Conservation (phyloP, 2,888 invertebrate species). For the Lithophane leautieri region DNA sequence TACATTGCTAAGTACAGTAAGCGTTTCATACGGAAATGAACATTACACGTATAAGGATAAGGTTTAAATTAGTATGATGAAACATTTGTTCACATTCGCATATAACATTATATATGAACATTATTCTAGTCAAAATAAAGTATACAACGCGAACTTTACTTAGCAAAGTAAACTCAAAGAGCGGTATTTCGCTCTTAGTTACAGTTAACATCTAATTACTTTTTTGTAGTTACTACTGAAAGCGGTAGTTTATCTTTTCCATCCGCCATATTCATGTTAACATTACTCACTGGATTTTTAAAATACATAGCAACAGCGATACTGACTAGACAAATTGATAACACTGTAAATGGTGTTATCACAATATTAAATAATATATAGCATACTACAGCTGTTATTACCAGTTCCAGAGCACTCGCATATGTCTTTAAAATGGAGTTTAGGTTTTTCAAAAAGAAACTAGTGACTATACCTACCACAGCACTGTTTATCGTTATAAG, state of each 20-base stretch:
- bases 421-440: constrained; percentile 99
- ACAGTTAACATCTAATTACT: constrained; percentile 41
- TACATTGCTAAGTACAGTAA: background rate
- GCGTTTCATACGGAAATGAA: background rate
- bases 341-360: constrained; percentile 94
- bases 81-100: background rate
- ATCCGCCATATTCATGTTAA: constrained; percentile 55
- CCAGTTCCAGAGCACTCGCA: constrained; percentile 97
- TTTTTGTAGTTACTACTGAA: constrained; percentile 73
- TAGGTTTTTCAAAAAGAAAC: constrained; percentile 97
- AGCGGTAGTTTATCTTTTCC: constrained; percentile 78
- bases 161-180: constrained; percentile 4
- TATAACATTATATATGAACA: background rate
- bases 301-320: constrained; percentile 96
- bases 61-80: background rate
- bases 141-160: background rate
- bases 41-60: background rate
- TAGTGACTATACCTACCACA: constrained; percentile 97
- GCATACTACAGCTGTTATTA: constrained; percentile 97
- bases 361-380: constrained; percentile 96
- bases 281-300: constrained; percentile 95
- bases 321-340: constrained; percentile 95
- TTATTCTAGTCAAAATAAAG: background rate
- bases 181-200: background rate
- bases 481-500: constrained; percentile 97